phyloP scores from a whole-genome alignment of 92 coral and sea anemone genomes.

The Actinostola sp. region DNA sequence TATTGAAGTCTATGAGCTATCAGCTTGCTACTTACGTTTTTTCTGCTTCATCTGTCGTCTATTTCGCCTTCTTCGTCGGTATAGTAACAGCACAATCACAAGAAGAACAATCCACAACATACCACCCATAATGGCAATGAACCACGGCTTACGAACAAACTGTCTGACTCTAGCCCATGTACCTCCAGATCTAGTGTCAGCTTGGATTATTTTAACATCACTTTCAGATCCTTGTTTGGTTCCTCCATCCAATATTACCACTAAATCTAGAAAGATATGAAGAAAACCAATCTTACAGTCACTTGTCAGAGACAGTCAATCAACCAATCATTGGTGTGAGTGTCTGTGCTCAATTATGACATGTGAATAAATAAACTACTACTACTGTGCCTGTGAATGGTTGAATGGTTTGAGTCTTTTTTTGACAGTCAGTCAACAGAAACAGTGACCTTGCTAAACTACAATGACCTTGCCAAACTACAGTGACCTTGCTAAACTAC shows the following conservation, averaged over 20 bases:
- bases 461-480: too few species aligned
- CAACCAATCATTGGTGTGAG: too few species aligned
- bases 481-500: too few species aligned
- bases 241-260: not conserved
- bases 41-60: conserved; percentile 38
- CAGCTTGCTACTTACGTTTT: conserved; percentile 22
- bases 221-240: not conserved
- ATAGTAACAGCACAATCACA: conserved; percentile 68
- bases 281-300: too few species aligned
- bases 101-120: conserved; percentile 76
- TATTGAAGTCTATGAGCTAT: too few species aligned
- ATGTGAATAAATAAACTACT: too few species aligned
- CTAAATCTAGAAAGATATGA: conserved; percentile 13
- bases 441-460: too few species aligned
- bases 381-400: too few species aligned
- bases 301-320: too few species aligned
- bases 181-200: conserved; percentile 39
- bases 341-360: too few species aligned
- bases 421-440: too few species aligned
- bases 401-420: too few species aligned
- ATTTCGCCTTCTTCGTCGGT: conserved; percentile 63
- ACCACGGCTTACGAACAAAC: conserved; percentile 91
- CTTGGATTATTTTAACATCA: conserved; percentile 58
- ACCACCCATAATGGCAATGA: conserved; percentile 87
- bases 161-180: conserved; percentile 76